Evolutionary conservation across 2,888 invertebrate genomes (phyloP), one percentile per base, ranked within the genome.

Genomic region (Anarsia innoxiella): DNA sequence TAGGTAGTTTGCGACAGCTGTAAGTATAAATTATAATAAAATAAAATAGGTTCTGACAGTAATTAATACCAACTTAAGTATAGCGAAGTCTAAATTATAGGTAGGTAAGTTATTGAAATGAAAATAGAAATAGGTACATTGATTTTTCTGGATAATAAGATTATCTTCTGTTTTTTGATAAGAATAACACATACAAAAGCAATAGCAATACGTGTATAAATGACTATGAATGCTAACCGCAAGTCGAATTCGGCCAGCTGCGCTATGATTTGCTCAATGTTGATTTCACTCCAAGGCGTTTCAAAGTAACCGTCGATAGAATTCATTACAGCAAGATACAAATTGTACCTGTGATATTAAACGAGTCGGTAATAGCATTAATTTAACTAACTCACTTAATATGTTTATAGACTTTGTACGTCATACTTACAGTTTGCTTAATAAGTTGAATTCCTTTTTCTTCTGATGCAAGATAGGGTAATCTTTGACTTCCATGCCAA

Each of bases 221-320:
- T n/a, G n/a, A n/a, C n/a, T n/a, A n/a, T n/a, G n/a, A n/a, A n/a
- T n/a, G n/a, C 25, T 4, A 66, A 91, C 91, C 90, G 91, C 49
- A 91, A 80, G 74, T 95, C 94, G 64, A 95, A 96, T 31, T 96
- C 96, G 8, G 87, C 76, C 35, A 96, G 72, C 62, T 96, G 95
- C 0, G 87, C 75, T 42, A 91, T 90, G 44, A 96, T 96, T 37
- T 87, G 86, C 56, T 94, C 93, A 49, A 93, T 94, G 65, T 96
- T 91, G 37, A 96, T 90, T 39, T 93, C 93, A 3, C 79, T 75
- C 96, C 96, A 97, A 0, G 91, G 87, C 40, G 94, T 90, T 63
- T 94, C 94, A 56, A 89, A 94, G 65, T 96, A 96, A 1, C 93
- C 92, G 58, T 94, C 92, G 37, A 96, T 93, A 2, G 93, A 92